These are phyloP conservation scores for Napeogenes inachia DNA, from an alignment of 2,888 invertebrate genomes.

Conservation along the genomic window DNA sequence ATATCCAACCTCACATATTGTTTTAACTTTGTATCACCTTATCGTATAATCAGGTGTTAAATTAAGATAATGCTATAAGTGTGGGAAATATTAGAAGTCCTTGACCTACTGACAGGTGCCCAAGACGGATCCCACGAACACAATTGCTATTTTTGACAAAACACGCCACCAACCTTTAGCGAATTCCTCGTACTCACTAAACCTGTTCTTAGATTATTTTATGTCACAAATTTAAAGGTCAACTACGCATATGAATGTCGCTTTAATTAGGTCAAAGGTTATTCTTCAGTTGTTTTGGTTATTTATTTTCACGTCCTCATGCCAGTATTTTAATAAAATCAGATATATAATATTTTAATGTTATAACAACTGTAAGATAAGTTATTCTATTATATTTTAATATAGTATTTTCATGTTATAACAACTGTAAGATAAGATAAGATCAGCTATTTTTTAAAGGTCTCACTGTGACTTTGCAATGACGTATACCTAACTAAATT, in stretches of 20 bases:
- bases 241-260: conserved; percentile 33
- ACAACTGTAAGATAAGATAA: too few species aligned
- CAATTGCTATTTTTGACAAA: conserved; percentile 46
- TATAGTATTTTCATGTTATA: too few species aligned
- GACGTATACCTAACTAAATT: background rate
- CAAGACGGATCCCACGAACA: conserved; percentile 50
- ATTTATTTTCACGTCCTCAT: background rate
- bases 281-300: conserved; percentile 11
- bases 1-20: conserved; percentile 6
- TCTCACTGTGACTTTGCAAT: background rate
- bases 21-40: conserved; percentile 2
- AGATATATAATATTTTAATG: too few species aligned
- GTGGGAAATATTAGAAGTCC: conserved; percentile 53
- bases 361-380: too few species aligned
- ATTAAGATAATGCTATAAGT: conserved; percentile 33
- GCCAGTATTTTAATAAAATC: too few species aligned
- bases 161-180: conserved; percentile 32
- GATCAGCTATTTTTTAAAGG: too few species aligned
- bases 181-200: conserved; percentile 14
- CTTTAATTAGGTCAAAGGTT: conserved; percentile 21
- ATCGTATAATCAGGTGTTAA: conserved; percentile 23
- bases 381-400: too few species aligned
- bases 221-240: conserved; percentile 35
- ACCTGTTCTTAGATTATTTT: conserved; percentile 27
- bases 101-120: conserved; percentile 47